Evolutionary conservation across 2,113 vertebrate species (phyloP).

Genomic region (Narcine bancroftii): DNA sequence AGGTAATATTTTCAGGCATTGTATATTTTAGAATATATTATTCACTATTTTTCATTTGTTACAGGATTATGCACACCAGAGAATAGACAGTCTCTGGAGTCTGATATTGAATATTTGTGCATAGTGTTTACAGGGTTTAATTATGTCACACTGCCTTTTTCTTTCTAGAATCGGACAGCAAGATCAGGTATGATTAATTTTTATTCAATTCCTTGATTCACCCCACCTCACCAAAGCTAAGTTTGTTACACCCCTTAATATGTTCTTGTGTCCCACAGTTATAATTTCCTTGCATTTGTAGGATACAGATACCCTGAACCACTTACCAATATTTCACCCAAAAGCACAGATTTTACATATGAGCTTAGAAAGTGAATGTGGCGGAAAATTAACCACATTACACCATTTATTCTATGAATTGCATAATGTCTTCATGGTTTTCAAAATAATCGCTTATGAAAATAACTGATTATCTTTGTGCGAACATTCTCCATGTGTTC

Average conservation of each 20-base stretch:
- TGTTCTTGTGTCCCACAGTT: background rate
- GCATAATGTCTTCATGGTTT: background rate
- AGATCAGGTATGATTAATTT: background rate
- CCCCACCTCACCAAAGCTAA: too few species aligned
- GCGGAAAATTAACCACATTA: background rate
- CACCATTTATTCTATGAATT: background rate
- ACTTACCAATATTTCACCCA: background rate
- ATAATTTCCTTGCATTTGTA: too few species aligned
- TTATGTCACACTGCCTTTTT: background rate
- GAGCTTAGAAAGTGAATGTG: background rate
- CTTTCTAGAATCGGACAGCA: background rate
- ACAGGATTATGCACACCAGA: background rate
- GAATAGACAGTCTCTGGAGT: background rate
- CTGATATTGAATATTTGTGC: background rate
- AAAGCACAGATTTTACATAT: background rate
- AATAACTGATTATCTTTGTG: background rate
- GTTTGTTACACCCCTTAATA: background rate
- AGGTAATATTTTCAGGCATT: background rate
- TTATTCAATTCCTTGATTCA: background rate
- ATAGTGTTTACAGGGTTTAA: background rate
- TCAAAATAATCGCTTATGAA: background rate
- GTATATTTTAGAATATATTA: background rate
- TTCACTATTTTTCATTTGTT: background rate
- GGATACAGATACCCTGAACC: background rate
- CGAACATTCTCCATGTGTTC: too few species aligned